Base-by-base conservation (phyloP, 2,797 vertebrate genomes). In the Pelobates cultripes region DNA sequence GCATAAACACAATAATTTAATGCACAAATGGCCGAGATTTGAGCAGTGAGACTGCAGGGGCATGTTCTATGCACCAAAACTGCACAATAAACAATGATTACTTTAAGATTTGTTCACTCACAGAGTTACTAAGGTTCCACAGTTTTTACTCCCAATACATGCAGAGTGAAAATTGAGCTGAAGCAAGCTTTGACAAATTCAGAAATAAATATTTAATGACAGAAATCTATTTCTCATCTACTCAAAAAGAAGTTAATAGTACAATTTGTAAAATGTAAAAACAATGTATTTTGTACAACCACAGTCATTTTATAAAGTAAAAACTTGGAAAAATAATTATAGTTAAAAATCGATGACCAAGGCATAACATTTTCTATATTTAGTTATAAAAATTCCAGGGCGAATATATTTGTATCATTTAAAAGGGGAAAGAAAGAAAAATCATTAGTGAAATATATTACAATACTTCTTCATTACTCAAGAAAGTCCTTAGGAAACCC, bases 401-500 rank as follows among this genome's bases (percentile, higher is more conserved):
- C 7, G 7, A 43, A 47, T 6, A 71, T 42, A 13, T 43, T 10
- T 68, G 5, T 43, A 14, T 40, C 13, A 5, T 42, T 68, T 4
- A 40, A 15, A 69, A 51, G 57, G 55, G 51, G 66, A 40, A 72
- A 67, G 47, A 47, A 63, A 66, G 41, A 72, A 72, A 43, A 67
- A 73, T 57, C n/a, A 45, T 55, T 45, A 60, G 6, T 42, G 13
- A 44, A 73, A 63, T 47, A 55, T 41, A 77, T 83, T 68, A 43
- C 4, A 66, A 73, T 41, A 83, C 71, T 17, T 70, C 28, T 78
- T 53, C 28, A 77, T 77, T 42, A 51, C 53, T 77, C 63, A 64
- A 68, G 9, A 43, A 74, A 75, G 43, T 9, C 8, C 44, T 80
- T 70, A 43, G 73, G 3, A 75, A 74, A 2, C 40, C 55, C 14